phyloP scores from a whole-genome alignment of 2,113 vertebrate genomes.

The Carollia perspicillata region DNA sequence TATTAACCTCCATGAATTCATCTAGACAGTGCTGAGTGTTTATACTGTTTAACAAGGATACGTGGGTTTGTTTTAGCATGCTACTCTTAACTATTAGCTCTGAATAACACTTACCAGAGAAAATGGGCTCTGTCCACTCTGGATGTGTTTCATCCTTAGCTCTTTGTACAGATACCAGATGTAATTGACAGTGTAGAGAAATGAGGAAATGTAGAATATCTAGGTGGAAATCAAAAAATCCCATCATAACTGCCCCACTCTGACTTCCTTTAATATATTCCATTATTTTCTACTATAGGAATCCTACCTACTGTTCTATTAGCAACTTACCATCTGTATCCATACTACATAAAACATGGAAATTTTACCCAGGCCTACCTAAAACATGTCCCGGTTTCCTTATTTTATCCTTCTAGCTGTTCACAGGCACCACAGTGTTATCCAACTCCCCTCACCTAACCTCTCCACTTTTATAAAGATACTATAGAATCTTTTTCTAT shows the following conservation, averaged over 20 bases:
- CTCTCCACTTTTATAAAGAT: background rate
- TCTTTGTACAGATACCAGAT: slow-evolving; percentile 87
- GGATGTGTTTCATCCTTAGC: slow-evolving; percentile 82
- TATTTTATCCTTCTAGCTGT: slow-evolving; percentile 8
- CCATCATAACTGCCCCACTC: background rate
- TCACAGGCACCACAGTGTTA: background rate
- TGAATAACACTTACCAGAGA: slow-evolving; percentile 78
- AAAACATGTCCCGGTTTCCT: background rate
- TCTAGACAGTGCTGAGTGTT: background rate
- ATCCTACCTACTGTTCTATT: background rate
- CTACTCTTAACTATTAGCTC: background rate
- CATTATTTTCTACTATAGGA: background rate
- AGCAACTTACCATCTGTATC: background rate
- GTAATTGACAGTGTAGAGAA: slow-evolving; percentile 91
- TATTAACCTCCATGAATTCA: background rate
- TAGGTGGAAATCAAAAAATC: slow-evolving; percentile 74
- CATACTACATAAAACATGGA: background rate
- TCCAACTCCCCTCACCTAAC: background rate
- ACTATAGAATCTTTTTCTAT: background rate
- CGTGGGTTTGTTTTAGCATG: background rate
- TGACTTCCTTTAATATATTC: background rate
- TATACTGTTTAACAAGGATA: background rate
- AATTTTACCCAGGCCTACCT: background rate
- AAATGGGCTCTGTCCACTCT: slow-evolving; percentile 76
- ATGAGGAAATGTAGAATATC: slow-evolving; percentile 90